Percentiles rank a stretch among this genome's conserved stretches.
Conservation (phyloP, 2,113 vertebrate genomes). For the chimpanzee (Pan troglodytes) region NHGRI_mPanTro3-v2.1_pri NC_072402.2:167759501-167760000, state of each 20-base stretch:
- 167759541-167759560: background rate
- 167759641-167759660: background rate
- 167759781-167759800: accelerated
- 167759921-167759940: background rate
- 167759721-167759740: background rate
- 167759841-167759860: background rate
- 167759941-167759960: background rate
- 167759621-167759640: background rate
- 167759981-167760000: background rate
- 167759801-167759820: background rate
- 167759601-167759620: background rate
- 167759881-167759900: too few species aligned
- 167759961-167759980: background rate
- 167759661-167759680: background rate
- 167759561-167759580: background rate
- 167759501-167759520: background rate
- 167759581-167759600: background rate
- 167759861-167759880: background rate
- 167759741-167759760: accelerated
- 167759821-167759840: background rate
- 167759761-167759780: background rate
- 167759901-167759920: background rate
- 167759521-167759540: too few species aligned
- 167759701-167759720: conserved; percentile 49
- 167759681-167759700: background rate